Base-by-base conservation (phyloP, 1,140 invertebrate genomes). In the Andricus grossulariae region DNA sequence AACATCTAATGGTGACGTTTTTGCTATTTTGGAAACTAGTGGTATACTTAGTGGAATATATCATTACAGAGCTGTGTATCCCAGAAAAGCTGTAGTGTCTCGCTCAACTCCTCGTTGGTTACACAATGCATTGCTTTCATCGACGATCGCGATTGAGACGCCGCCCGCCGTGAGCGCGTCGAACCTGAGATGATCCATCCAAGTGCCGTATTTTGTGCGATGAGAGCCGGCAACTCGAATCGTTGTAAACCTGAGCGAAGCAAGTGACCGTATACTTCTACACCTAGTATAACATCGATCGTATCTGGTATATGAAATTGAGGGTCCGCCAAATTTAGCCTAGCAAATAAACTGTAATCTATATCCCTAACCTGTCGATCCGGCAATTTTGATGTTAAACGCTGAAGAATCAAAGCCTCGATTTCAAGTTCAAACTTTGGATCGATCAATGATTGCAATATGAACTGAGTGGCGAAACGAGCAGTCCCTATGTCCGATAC, bases 121-220 rank as follows among this genome's bases (percentile, higher is more conserved):
- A n/a, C n/a, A n/a, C n/a, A n/a, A n/a, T n/a, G n/a, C n/a, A n/a
- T n/a, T n/a, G n/a, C n/a, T n/a, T n/a, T n/a, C n/a, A n/a, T n/a
- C n/a, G n/a, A n/a, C n/a, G n/a, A n/a, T n/a, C n/a, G n/a, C n/a
- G n/a, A n/a, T n/a, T n/a, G n/a, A n/a, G n/a, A n/a, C n/a, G n/a
- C n/a, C n/a, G n/a, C n/a, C n/a, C n/a, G n/a, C n/a, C n/a, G n/a
- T n/a, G n/a, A n/a, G n/a, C n/a, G n/a, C n/a, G n/a, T n/a, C n/a
- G 54, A 21, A 57, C 54, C 54, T 3, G 54, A 21, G 25, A 57
- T 57, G 12, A 57, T 57, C 54, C 54, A 57, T 21, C 54, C 54
- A 10, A 57, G 6, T 1, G 6, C 54, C 11, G 54, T 57, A 3
- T 57, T 21, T 19, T 57, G 54, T 2, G 54, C 18, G 7, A 57